These are phyloP conservation scores for Zhuqinia jingwanae DNA, from an alignment of 2,888 invertebrate genomes.

Conservation along the genomic window DNA sequence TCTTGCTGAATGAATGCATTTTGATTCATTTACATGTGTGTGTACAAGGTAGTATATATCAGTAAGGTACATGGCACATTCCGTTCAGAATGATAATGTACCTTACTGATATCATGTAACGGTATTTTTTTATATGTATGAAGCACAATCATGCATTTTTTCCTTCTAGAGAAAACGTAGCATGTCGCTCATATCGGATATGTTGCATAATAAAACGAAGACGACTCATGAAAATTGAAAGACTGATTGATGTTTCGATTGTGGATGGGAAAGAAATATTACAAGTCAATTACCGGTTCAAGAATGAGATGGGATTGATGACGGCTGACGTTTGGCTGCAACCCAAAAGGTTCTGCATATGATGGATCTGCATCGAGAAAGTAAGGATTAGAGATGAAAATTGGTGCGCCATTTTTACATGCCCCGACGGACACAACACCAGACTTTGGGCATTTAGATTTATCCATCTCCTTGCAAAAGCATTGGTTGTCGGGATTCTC, in stretches of 20 bases:
- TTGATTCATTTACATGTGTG: slow-evolving; percentile 10
- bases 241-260: slow-evolving; percentile 12
- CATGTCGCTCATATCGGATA: no score
- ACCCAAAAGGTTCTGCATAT: slow-evolving; percentile 67
- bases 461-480: slow-evolving; percentile 65
- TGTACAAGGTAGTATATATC: no score
- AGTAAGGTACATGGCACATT: neutral
- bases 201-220: no score
- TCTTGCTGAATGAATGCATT: neutral
- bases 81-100: neutral
- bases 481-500: slow-evolving; percentile 72
- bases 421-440: slow-evolving; percentile 63
- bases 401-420: slow-evolving; percentile 70
- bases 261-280: neutral
- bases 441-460: slow-evolving; percentile 61
- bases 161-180: neutral
- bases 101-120: slow-evolving; percentile 1
- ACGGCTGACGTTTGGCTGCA: slow-evolving; percentile 58
- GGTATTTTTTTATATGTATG: no score
- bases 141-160: neutral
- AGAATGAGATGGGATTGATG: slow-evolving; percentile 61
- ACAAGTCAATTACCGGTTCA: slow-evolving; percentile 71
- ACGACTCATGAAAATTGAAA: neutral
- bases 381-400: slow-evolving; percentile 68
- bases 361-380: slow-evolving; percentile 67